Evolutionary conservation across 2,113 vertebrate genomes (phyloP).

Genomic region (Lamprotornis superbus): DNA sequence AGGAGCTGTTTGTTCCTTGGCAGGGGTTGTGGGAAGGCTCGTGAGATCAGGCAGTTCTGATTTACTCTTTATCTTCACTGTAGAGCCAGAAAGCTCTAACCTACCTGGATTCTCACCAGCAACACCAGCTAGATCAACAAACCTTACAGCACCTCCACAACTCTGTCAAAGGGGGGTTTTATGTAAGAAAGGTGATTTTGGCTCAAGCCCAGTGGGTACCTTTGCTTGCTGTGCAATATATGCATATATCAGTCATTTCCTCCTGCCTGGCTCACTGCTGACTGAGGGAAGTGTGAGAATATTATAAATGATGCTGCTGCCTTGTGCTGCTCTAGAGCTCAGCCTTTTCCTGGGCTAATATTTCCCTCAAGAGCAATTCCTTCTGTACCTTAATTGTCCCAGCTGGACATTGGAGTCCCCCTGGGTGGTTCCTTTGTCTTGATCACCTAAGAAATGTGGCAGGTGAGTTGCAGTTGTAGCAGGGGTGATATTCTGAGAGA

Average conservation of each 20-base stretch:
- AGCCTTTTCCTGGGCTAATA: background rate
- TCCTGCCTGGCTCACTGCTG: background rate
- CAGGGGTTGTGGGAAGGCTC: background rate
- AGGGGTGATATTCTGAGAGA: background rate
- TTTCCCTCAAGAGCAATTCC: rapidly evolving
- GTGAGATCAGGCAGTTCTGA: background rate
- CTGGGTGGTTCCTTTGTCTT: background rate
- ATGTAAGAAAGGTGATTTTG: background rate
- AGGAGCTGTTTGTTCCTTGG: background rate
- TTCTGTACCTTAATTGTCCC: background rate
- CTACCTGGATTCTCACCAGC: background rate
- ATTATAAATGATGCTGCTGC: background rate
- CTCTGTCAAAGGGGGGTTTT: background rate
- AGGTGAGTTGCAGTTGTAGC: background rate
- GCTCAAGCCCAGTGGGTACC: background rate
- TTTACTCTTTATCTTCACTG: background rate
- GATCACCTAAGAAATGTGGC: background rate
- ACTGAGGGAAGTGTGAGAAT: background rate
- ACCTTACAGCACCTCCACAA: background rate
- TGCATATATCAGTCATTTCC: background rate
- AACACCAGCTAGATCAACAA: background rate
- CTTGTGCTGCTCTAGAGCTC: background rate
- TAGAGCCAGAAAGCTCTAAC: background rate
- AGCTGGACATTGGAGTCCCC: background rate
- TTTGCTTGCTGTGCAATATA: background rate